Base-by-base conservation (phyloP, 1,140 invertebrate species). In the Portunus trituberculatus region DNA sequence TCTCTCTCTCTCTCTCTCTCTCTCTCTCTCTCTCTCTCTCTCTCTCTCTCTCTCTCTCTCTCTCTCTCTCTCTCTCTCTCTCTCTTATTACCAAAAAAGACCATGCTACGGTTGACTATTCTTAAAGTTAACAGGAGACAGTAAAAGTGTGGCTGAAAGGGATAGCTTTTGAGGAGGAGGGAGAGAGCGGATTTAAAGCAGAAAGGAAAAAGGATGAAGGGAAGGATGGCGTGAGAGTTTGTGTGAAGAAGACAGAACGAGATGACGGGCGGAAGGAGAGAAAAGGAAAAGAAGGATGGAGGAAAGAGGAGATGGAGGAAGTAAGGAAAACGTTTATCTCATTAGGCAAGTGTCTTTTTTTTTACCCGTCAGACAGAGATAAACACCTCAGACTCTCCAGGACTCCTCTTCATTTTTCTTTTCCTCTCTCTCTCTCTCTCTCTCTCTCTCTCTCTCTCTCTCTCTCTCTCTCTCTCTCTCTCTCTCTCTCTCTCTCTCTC, bases 31-130 rank as follows among this genome's bases (percentile, higher is more conserved):
- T 67, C 31, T 82, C 39, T 91, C 48, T 59, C n/a, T 52, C 90
- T 32, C 10, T 67, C 59, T 59, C 88, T 46, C 39, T 90, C 88
- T 90, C 32, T 90, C 32, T 45, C 88, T 48, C 32, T 90, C 46
- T 48, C 46, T 48, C 88, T 25, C 46, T 39, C 32, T 45, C 46
- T 48, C 39, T 48, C 45, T 48, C 12, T 48, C n/a, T 48, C 88
- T 48, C 88, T 90, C 28, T 90, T 39, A 8, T 0, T 25, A 28
- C 16, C 6, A 45, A 32, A 32, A 84, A 84, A 84, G 31, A 32
- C 8, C n/a, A 84, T 84, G 28, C 16, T 32, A 84, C 12, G 31
- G n/a, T 29, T 84, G 83, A 29, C 83, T 29, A 28, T 84, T 84
- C 83, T 28, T 28, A 28, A 29, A 29, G 89, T 16, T 25, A 59